Conservation (phyloP, 2,888 invertebrate species). For the Ornithoptera alexandrae region DNA sequence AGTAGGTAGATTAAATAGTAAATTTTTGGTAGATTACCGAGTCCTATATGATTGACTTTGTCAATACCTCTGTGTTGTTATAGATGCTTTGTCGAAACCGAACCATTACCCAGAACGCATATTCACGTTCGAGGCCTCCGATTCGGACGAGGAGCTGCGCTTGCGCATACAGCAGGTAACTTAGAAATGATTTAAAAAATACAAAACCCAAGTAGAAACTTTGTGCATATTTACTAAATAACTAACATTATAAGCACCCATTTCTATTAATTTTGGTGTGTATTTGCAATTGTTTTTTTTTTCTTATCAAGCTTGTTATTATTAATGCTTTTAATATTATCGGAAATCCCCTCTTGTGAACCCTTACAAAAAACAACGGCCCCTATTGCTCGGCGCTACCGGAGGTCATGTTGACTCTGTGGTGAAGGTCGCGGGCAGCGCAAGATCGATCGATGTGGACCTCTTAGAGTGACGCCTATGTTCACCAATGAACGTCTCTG, state of each 20-base stretch:
- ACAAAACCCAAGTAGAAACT: not conserved
- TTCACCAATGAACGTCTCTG: too few species aligned
- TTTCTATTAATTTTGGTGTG: too few species aligned
- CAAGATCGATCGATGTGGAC: too few species aligned
- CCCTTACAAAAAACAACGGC: too few species aligned
- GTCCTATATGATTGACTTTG: conserved; percentile 57
- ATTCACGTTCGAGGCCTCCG: conserved; percentile 75
- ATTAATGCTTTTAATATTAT: too few species aligned
- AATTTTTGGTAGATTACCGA: conserved; percentile 24
- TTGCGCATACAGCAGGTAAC: conserved; percentile 76
- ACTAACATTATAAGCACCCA: not conserved
- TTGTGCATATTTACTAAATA: not conserved
- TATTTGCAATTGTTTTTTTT: too few species aligned
- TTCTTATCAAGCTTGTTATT: too few species aligned
- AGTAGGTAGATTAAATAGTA: not conserved
- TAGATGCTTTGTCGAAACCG: conserved; percentile 80
- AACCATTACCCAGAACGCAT: conserved; percentile 76
- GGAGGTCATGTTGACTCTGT: too few species aligned
- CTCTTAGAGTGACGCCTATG: too few species aligned
- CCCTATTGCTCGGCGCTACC: too few species aligned
- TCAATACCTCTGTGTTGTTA: conserved; percentile 77
- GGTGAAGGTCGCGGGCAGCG: too few species aligned
- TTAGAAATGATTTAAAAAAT: conserved; percentile 3
- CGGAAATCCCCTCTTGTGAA: too few species aligned
- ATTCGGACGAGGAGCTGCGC: conserved; percentile 75